Evolutionary conservation across 2,888 invertebrate species (phyloP).

Genomic region (Endotricha flammealis): DNA sequence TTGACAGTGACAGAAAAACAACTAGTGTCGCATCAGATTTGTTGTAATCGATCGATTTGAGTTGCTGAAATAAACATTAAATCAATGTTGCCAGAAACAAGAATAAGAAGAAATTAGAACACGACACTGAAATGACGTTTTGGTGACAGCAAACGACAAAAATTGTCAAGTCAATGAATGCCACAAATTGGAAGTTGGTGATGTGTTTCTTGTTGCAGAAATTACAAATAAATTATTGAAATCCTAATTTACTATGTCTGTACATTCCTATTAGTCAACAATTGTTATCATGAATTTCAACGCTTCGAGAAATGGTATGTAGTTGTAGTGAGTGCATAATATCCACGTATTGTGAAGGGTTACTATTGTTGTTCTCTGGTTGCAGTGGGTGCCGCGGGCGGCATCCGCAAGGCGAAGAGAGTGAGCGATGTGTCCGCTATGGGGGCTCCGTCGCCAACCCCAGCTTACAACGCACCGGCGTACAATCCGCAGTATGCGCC

Average conservation of each 20-base stretch:
- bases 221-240: conserved; percentile 35
- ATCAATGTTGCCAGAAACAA: too few species aligned
- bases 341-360: not conserved
- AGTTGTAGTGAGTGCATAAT: not conserved
- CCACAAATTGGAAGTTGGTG: conserved; percentile 47
- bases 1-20: too few species aligned
- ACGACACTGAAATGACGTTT: too few species aligned
- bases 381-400: conserved; percentile 54
- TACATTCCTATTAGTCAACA: conserved; percentile 28
- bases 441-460: conserved; percentile 74
- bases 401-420: conserved; percentile 79
- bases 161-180: conserved; percentile 27
- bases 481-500: conserved; percentile 44
- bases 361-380: conserved; percentile 20
- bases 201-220: conserved; percentile 58
- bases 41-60: too few species aligned
- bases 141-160: too few species aligned
- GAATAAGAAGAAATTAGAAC: too few species aligned
- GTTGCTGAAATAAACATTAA: too few species aligned
- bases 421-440: conserved; percentile 84
- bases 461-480: conserved; percentile 39
- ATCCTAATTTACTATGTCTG: conserved; percentile 48
- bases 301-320: conserved; percentile 69
- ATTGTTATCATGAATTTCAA: conserved; percentile 63
- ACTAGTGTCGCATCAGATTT: too few species aligned